Base-by-base conservation (phyloP, 2,888 invertebrate species). In the Lydus trimaculatus region DNA sequence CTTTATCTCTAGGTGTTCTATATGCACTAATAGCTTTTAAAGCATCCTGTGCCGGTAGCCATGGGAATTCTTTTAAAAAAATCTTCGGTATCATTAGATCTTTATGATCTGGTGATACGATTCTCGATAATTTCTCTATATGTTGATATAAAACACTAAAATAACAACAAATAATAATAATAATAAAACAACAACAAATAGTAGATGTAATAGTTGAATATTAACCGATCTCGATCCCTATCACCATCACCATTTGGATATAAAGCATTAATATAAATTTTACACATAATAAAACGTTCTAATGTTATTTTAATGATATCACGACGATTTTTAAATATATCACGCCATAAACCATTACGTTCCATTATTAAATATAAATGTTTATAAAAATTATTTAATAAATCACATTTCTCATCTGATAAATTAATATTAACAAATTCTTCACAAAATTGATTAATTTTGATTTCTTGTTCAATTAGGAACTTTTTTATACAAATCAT, bases 161-260 rank as follows among this genome's bases (percentile, higher is more conserved):
- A 79, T 59, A 67, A 75, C 20, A 68, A 48, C 31, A 66, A 58
- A 67, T 43, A 59, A 73, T 60, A 28, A 28, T n/a, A 63, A 61
- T 20, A 64, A 28, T 15, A 48, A 61, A 62, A 23, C 28, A 67
- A n/a, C n/a, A 48, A 60, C 48, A 65, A 59, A 63, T 63, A 15
- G 39, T 9, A 48, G n/a, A n/a, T n/a, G 23, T 23, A 39, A 33
- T 17, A 52, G 4, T 28, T 28, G 28, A 60, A 33, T 31, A 58
- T 58, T 36, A 88, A 94, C 94, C 93, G 92, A 84, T 99, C 99
- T 70, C 98, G 86, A 28, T 94, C 91, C 72, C 96, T 89, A 86
- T 99, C 99, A 0, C 95, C 97, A 84, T 99, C 99, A 4, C 96
- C 97, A 83, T 99, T 98, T 7, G 99, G 99, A 87, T 97, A 98